phyloP scores from a whole-genome alignment of 2,797 vertebrate species.

The Acrocephalus scirpaceus region DNA sequence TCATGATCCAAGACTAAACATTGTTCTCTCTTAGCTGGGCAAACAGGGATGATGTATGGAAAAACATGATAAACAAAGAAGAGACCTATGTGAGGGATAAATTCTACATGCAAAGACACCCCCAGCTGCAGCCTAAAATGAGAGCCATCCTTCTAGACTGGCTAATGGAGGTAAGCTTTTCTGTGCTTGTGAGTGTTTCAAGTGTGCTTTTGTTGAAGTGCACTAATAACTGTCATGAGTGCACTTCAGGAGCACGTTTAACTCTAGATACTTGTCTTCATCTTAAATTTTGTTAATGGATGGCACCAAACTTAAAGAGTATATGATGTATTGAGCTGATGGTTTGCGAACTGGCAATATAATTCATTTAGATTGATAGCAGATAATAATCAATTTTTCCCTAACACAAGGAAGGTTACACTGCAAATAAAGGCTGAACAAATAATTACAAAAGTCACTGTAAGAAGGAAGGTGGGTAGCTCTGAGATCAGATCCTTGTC shows the following conservation, averaged over 20 bases:
- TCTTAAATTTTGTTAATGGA: background rate
- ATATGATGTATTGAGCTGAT: background rate
- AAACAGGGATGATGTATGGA: constrained; percentile 93
- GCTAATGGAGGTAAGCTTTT: constrained; percentile 92
- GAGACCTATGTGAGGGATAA: constrained; percentile 84
- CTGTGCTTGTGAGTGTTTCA: background rate
- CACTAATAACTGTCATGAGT: background rate
- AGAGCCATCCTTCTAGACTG: constrained; percentile 93
- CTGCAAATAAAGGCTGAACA: background rate
- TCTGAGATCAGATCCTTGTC: background rate
- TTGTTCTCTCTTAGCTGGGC: constrained; percentile 85
- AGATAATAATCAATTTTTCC: background rate
- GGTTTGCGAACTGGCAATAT: background rate
- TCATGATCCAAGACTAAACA: background rate
- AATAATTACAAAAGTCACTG: background rate
- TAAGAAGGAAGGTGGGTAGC: background rate
- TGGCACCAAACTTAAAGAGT: background rate
- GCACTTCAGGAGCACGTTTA: background rate
- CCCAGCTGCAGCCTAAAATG: constrained; percentile 93
- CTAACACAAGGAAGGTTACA: background rate
- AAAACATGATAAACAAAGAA: constrained; percentile 92
- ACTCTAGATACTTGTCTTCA: background rate
- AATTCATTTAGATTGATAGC: background rate
- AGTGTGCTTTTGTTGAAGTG: background rate
- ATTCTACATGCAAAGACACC: constrained; percentile 88